These are phyloP conservation scores for Cyaniris semiargus DNA, from an alignment of 2,888 invertebrate genomes.

Conservation along the genomic window DNA sequence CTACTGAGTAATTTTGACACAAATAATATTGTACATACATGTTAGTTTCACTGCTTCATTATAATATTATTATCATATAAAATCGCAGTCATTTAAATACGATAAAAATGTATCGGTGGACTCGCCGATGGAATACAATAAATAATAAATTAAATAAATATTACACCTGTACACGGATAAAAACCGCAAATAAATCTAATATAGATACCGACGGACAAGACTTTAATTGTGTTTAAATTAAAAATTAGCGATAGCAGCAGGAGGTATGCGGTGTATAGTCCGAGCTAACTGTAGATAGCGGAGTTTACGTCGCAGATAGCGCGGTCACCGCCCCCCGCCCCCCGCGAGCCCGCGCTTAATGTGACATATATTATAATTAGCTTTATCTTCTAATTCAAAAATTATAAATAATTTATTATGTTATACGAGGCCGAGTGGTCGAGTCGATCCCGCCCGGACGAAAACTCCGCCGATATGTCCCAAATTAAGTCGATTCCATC, in stretches of 20 bases:
- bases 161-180: constrained; percentile 16
- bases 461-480: background rate
- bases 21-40: background rate
- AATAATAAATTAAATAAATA: constrained; percentile 6
- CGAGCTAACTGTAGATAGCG: background rate
- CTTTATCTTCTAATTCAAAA: constrained; percentile 7
- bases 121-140: background rate
- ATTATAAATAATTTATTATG: constrained; percentile 5
- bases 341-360: background rate
- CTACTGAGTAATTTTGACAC: background rate
- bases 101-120: background rate
- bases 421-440: background rate
- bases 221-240: constrained; percentile 17
- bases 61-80: background rate
- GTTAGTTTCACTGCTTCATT: too few species aligned
- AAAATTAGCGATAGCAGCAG: constrained; percentile 14
- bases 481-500: background rate
- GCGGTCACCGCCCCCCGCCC: background rate
- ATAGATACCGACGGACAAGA: constrained; percentile 2
- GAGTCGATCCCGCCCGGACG: background rate
- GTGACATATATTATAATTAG: constrained; percentile 8
- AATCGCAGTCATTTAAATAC: background rate
- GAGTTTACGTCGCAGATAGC: background rate
- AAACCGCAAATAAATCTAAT: background rate
- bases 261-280: background rate